phyloP scores from a whole-genome alignment of 2,888 invertebrate species.

The Drosophila parthenogenetica region DNA sequence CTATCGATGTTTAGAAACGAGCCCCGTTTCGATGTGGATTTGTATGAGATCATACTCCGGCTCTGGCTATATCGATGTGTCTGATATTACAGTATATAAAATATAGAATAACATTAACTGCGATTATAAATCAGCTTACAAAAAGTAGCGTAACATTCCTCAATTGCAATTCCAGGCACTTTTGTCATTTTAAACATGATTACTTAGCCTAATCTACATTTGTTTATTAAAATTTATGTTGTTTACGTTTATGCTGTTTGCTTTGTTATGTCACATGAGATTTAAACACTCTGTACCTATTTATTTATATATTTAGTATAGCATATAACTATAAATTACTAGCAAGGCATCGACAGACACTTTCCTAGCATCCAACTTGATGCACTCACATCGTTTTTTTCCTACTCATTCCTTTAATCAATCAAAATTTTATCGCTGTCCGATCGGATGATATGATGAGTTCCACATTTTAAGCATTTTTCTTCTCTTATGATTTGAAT shows the following conservation, averaged over 20 bases:
- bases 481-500: slow-evolving; percentile 54
- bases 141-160: slow-evolving; percentile 34
- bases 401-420: slow-evolving; percentile 21
- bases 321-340: slow-evolving; percentile 9
- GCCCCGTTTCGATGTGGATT: slow-evolving; percentile 40
- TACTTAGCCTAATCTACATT: slow-evolving; percentile 50
- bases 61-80: slow-evolving; percentile 26
- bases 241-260: slow-evolving; percentile 14
- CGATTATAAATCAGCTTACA: slow-evolving; percentile 38
- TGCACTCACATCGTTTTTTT: slow-evolving; percentile 18
- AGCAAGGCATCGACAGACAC: slow-evolving; percentile 32
- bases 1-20: slow-evolving; percentile 23
- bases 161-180: slow-evolving; percentile 62
- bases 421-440: slow-evolving; percentile 39
- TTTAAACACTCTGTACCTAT: slow-evolving; percentile 38
- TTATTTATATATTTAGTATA: slow-evolving; percentile 1
- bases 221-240: slow-evolving; percentile 27
- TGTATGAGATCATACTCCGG: slow-evolving; percentile 66
- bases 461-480: slow-evolving; percentile 19
- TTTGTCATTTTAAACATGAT: slow-evolving; percentile 45
- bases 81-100: neutral
- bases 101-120: slow-evolving; percentile 25
- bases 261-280: slow-evolving; percentile 55
- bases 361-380: slow-evolving; percentile 27
- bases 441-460: slow-evolving; percentile 15